Conservation (phyloP, 2,888 invertebrate genomes). For the Conops quadrifasciatus region DNA sequence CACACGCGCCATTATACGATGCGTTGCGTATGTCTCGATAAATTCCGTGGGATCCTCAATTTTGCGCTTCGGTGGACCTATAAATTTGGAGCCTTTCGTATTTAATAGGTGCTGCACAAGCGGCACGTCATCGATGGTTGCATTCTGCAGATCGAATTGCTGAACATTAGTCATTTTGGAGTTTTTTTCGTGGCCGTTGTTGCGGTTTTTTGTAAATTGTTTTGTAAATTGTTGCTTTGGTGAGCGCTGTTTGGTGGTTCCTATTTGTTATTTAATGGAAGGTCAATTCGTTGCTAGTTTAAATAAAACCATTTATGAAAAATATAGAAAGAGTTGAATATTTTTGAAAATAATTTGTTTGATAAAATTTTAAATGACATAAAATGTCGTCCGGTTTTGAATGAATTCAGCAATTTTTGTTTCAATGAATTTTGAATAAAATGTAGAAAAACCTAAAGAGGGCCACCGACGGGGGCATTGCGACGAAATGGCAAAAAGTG, state of each 20-base stretch:
- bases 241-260: background rate
- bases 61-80: conserved; percentile 39
- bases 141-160: conserved; percentile 34
- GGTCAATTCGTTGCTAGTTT: too few relatives aligned
- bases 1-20: conserved; percentile 48
- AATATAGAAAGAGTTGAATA: too few relatives aligned
- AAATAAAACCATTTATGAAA: background rate
- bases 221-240: background rate
- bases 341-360: too few relatives aligned
- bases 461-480: too few relatives aligned
- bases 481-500: too few relatives aligned
- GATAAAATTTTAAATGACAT: too few relatives aligned
- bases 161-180: background rate
- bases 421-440: too few relatives aligned
- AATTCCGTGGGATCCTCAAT: conserved; percentile 34
- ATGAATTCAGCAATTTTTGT: too few relatives aligned
- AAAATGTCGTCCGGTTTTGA: too few relatives aligned
- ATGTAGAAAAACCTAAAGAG: too few relatives aligned
- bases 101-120: conserved; percentile 24
- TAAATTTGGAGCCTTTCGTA: conserved; percentile 26
- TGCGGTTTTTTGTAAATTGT: background rate
- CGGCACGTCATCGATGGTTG: conserved; percentile 27
- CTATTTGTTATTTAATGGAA: background rate
- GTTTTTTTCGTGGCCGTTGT: background rate
- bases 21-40: conserved; percentile 49